Evolutionary conservation across 37 sponge, comb jelly and placozoan species (phyloP).

Genomic region (Dysidea cf. avara): DNA sequence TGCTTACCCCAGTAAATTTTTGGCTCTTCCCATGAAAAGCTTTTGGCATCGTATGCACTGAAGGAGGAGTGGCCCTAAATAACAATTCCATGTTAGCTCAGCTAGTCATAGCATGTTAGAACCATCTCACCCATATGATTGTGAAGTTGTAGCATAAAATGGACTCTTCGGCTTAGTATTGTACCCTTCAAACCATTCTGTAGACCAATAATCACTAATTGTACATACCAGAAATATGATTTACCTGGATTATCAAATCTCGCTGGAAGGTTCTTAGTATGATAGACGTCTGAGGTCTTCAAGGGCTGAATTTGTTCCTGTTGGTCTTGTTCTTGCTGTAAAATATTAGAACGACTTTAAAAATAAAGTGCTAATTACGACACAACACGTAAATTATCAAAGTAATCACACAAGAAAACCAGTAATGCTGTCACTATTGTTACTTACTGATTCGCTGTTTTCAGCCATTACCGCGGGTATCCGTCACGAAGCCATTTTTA

Average conservation of each 20-base stretch:
- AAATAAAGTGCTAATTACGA: no score
- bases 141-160: conserved; percentile 52
- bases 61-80: conserved; percentile 53
- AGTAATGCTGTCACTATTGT: no score
- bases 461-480: no score
- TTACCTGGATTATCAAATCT: conserved; percentile 82
- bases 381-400: no score
- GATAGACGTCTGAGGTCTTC: conserved; percentile 81
- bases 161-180: conserved; percentile 36
- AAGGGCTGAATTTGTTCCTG: conserved; percentile 33
- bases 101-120: not conserved
- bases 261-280: conserved; percentile 56
- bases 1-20: conserved; percentile 57
- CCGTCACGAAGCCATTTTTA: not conserved
- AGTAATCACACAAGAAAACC: no score
- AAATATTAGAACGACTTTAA: no score
- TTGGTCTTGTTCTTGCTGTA: conserved; percentile 21
- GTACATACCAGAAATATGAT: conserved; percentile 1
- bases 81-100: not conserved
- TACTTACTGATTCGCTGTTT: no score
- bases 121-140: conserved; percentile 59
- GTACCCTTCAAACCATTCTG: conserved; percentile 80
- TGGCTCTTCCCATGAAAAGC: conserved; percentile 59
- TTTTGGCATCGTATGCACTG: conserved; percentile 77
- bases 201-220: not conserved